A percentile compares a stretch with the other conserved stretches of the same genome.
These are phyloP conservation scores for Eledona agricola DNA, from an alignment of 2,888 invertebrate species.

Conservation along the genomic window DNA sequence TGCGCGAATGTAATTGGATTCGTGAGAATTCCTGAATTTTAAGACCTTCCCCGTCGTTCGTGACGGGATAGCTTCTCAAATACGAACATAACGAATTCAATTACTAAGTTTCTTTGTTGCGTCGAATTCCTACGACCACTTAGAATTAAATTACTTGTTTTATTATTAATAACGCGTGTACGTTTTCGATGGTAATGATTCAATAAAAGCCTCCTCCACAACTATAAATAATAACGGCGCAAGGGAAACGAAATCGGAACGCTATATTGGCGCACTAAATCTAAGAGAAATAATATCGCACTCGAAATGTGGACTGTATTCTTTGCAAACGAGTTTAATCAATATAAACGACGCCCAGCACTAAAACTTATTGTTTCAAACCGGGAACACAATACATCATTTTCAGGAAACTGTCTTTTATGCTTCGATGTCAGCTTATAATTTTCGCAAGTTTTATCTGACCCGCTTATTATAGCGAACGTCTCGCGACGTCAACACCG, in stretches of 20 bases:
- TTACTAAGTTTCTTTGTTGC: constrained; percentile 37
- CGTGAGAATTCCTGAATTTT: constrained; percentile 44
- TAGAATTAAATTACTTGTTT: constrained; percentile 33
- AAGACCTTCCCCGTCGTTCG: constrained; percentile 32
- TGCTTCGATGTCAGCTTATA: background rate
- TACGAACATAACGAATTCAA: constrained; percentile 39
- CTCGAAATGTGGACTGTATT: constrained; percentile 16
- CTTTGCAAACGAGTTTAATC: constrained; percentile 19
- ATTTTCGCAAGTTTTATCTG: background rate
- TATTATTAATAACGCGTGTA: constrained; percentile 30
- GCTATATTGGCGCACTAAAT: constrained; percentile 21
- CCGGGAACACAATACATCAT: constrained; percentile 9
- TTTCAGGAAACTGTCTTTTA: constrained; percentile 2
- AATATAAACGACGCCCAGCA: constrained; percentile 16
- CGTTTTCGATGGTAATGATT: constrained; percentile 2
- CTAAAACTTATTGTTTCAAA: constrained; percentile 14
- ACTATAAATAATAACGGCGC: constrained; percentile 8
- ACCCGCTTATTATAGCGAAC: too few species aligned
- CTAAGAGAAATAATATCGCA: constrained; percentile 20
- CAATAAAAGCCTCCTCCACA: constrained; percentile 7
- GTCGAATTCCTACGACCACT: constrained; percentile 21
- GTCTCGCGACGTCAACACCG: too few species aligned
- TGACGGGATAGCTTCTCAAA: constrained; percentile 28
- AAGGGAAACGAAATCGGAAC: constrained; percentile 5
- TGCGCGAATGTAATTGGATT: constrained; percentile 44